Evolutionary conservation across 1,140 invertebrate species (phyloP).

Genomic region (Bombus fervidus): DNA sequence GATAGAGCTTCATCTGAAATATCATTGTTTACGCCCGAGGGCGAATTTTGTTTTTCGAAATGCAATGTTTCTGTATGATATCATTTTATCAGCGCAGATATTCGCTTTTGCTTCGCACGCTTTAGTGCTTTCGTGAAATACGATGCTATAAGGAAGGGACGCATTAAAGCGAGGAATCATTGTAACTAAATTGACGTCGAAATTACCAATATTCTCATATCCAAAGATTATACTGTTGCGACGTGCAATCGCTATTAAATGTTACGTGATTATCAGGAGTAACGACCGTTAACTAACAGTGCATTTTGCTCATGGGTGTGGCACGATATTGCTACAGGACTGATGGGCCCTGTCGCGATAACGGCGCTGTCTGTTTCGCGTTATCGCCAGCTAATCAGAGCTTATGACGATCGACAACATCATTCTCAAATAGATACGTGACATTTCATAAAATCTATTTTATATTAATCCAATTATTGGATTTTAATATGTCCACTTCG

Average conservation of each 20-base stretch:
- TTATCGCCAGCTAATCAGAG: conserved; percentile 7
- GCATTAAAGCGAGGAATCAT: neutral
- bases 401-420: neutral
- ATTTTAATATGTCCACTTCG: too few relatives aligned
- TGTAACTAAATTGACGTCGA: neutral
- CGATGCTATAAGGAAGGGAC: neutral
- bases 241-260: neutral
- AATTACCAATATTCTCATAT: conserved; percentile 5
- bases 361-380: neutral
- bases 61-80: too few relatives aligned
- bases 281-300: conserved; percentile 10
- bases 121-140: neutral
- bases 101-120: neutral
- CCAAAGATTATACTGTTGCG: neutral
- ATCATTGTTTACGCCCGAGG: too few relatives aligned
- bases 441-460: too few relatives aligned
- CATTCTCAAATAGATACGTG: too few relatives aligned
- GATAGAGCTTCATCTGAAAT: too few relatives aligned
- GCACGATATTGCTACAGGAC: neutral
- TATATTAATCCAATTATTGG: too few relatives aligned
- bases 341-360: conserved; percentile 1
- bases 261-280: neutral
- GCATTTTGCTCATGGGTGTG: conserved; percentile 4
- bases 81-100: neutral
- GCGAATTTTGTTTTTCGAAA: too few relatives aligned